phyloP scores from a whole-genome alignment of 2,113 vertebrate genomes.

The Zingel zingel region DNA sequence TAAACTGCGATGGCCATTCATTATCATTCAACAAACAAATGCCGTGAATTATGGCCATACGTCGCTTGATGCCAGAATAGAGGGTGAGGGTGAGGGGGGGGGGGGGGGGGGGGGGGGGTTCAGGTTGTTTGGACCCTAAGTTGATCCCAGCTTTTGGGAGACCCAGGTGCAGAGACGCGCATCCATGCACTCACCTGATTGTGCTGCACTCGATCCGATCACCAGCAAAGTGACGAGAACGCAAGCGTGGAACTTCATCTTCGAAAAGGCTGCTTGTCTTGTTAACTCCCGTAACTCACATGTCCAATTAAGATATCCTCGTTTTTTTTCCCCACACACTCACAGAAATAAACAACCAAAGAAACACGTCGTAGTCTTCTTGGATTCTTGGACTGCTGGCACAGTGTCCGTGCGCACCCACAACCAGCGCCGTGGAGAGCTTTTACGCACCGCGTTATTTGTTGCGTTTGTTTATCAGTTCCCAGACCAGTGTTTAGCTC shows the following conservation, averaged over 20 bases:
- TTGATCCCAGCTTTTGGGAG: neutral
- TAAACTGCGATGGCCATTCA: neutral
- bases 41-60: rapidly evolving
- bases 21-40: neutral
- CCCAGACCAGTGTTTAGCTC: conserved; percentile 67
- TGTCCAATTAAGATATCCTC: conserved; percentile 81
- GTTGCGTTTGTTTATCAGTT: conserved; percentile 63
- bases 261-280: conserved; percentile 55
- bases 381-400: conserved; percentile 32
- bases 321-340: conserved; percentile 15
- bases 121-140: neutral
- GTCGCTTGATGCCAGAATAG: neutral
- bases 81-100: too few species aligned
- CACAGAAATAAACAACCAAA: conserved; percentile 25
- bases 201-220: conserved; percentile 72
- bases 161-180: neutral
- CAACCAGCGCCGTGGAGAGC: conserved; percentile 34
- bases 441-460: conserved; percentile 62
- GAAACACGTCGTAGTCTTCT: conserved; percentile 25
- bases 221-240: conserved; percentile 74
- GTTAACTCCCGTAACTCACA: conserved; percentile 81
- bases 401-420: conserved; percentile 42
- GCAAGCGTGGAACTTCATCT: conserved; percentile 81
- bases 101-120: too few species aligned
- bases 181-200: conserved; percentile 81